phyloP scores from a whole-genome alignment of 1,140 invertebrate species.

The Sinonovacula constricta region DNA sequence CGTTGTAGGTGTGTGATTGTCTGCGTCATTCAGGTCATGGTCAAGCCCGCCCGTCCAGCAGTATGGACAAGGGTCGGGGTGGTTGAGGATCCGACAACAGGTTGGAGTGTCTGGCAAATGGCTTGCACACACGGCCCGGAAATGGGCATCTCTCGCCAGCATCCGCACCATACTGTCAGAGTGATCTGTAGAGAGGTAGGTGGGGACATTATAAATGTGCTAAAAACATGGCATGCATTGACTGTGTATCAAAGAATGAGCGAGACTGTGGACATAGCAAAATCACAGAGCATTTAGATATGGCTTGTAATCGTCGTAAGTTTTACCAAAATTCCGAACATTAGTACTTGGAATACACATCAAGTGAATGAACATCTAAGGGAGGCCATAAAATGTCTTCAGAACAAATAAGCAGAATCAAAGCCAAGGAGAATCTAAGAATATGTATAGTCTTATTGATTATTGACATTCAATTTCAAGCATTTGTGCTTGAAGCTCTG shows the following conservation, averaged over 20 bases:
- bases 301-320: neutral
- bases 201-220: neutral
- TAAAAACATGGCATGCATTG: neutral
- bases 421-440: too few relatives aligned
- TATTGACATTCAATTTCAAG: too few relatives aligned
- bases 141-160: conserved; percentile 12
- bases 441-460: too few relatives aligned
- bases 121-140: neutral
- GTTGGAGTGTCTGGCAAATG: neutral
- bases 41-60: conserved; percentile 14
- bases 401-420: too few relatives aligned
- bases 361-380: too few relatives aligned
- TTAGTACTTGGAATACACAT: too few relatives aligned
- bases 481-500: too few relatives aligned
- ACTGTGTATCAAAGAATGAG: neutral
- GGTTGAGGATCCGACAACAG: conserved; percentile 21
- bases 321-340: neutral
- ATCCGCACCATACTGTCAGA: neutral
- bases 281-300: neutral
- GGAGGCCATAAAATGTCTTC: too few relatives aligned
- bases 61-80: conserved; percentile 29
- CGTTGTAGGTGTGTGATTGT: neutral
- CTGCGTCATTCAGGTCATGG: neutral
- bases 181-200: neutral
- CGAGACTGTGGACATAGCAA: neutral